Evolutionary conservation across 2,797 vertebrate species (phyloP).

Genomic region (Enteromius anoplus): DNA sequence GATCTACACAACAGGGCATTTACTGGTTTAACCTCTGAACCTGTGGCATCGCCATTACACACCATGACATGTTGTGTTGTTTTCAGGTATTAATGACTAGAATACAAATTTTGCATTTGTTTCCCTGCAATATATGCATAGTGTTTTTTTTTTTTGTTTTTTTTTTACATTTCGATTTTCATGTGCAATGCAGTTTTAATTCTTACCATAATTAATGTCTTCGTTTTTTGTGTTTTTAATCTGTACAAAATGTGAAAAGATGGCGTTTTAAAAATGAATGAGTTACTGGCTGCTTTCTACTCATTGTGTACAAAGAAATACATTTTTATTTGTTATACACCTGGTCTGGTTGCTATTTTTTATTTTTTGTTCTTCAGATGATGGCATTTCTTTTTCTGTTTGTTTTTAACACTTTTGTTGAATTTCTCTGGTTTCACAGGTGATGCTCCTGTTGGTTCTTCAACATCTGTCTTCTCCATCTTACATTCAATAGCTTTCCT

Average conservation of each 20-base stretch:
- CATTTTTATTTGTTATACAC: conserved; percentile 88
- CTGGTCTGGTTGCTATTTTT: conserved; percentile 51
- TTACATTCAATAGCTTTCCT: conserved; percentile 29
- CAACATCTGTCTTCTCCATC: conserved; percentile 26
- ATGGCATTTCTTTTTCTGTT: conserved; percentile 56
- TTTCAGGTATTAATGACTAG: conserved; percentile 12
- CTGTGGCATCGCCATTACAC: conserved; percentile 15
- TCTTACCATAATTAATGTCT: conserved; percentile 52
- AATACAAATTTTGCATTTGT: conserved; percentile 36
- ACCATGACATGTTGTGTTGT: not conserved
- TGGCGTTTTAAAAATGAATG: conserved; percentile 79
- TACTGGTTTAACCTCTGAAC: conserved; percentile 62
- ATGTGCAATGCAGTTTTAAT: conserved; percentile 43
- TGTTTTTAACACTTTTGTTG: conserved; percentile 58
- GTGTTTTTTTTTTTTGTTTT: conserved; percentile 51
- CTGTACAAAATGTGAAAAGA: conserved; percentile 74
- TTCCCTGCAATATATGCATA: conserved; percentile 32
- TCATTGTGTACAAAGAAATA: conserved; percentile 81
- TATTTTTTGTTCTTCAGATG: conserved; percentile 26
- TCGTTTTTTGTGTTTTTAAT: conserved; percentile 71
- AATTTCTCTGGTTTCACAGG: conserved; percentile 52
- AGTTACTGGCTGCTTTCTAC: conserved; percentile 81
- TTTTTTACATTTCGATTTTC: conserved; percentile 39
- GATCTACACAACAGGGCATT: conserved; percentile 53
- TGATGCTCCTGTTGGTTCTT: conserved; percentile 39